Evolutionary conservation across 37 sponge, comb jelly and placozoan genomes (phyloP).

Genomic region (Halichondria panicea): DNA sequence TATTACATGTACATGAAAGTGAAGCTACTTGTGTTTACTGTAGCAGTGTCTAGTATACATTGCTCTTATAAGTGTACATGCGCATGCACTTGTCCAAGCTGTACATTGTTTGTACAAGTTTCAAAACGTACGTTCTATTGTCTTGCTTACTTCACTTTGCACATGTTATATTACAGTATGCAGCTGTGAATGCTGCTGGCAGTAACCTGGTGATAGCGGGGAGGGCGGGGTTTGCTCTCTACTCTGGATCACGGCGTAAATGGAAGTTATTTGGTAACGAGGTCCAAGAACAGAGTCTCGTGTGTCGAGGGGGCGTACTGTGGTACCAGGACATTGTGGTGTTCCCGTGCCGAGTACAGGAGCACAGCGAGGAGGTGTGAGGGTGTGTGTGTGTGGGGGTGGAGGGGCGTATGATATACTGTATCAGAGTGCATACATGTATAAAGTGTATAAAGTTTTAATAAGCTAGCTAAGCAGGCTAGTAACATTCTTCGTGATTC

Average conservation of each 20-base stretch:
- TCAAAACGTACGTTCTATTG: neutral
- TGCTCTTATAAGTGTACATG: neutral
- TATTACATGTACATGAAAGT: too few species aligned
- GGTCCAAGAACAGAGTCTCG: slow-evolving; percentile 75
- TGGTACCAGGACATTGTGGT: slow-evolving; percentile 89
- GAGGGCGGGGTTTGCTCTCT: slow-evolving; percentile 70
- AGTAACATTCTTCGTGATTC: too few species aligned
- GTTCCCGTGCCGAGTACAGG: slow-evolving; percentile 60
- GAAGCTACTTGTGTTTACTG: neutral
- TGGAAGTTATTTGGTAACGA: slow-evolving; percentile 95
- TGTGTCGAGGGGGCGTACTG: slow-evolving; percentile 76
- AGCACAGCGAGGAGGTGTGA: slow-evolving; percentile 68
- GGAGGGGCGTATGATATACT: too few species aligned
- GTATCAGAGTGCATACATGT: too few species aligned
- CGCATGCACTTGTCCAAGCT: neutral
- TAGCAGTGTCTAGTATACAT: neutral
- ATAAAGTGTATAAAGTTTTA: too few species aligned
- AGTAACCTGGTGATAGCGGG: slow-evolving; percentile 70
- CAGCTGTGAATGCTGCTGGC: slow-evolving; percentile 52
- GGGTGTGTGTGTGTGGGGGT: slow-evolving; percentile 23
- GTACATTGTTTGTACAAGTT: neutral
- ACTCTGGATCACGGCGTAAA: slow-evolving; percentile 43
- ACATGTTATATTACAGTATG: too few species aligned
- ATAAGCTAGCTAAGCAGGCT: too few species aligned
- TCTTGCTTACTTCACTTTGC: neutral